Evolutionary conservation across 2,797 vertebrate species (phyloP).

Genomic region (Eidolon dupreanum): DNA sequence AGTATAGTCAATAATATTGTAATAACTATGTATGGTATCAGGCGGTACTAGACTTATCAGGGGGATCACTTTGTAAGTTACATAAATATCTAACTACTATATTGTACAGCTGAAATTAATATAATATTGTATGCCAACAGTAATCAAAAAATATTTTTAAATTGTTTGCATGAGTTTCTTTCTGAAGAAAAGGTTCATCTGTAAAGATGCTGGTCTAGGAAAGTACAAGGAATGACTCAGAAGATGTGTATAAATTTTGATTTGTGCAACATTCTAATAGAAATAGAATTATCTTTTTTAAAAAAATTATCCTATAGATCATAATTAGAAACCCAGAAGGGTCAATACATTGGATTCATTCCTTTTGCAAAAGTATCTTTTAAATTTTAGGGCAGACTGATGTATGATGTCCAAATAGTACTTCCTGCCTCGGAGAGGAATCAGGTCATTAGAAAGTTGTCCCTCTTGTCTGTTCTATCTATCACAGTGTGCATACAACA

Average conservation of each 20-base stretch:
- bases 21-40: too few relatives aligned
- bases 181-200: not conserved
- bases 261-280: not conserved
- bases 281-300: not conserved
- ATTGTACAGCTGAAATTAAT: too few relatives aligned
- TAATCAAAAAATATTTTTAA: not conserved
- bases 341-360: not conserved
- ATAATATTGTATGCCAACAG: too few relatives aligned
- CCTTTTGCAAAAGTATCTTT: not conserved
- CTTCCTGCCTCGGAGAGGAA: not conserved
- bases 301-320: not conserved
- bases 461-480: not conserved
- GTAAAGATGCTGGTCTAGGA: not conserved
- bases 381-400: not conserved
- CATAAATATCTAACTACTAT: too few relatives aligned
- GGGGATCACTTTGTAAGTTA: too few relatives aligned
- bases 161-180: not conserved
- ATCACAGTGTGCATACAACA: rapidly evolving
- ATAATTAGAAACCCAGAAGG: not conserved
- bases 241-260: not conserved
- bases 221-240: not conserved
- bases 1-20: too few relatives aligned
- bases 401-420: not conserved
- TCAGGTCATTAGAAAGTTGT: not conserved
- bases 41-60: too few relatives aligned